Evolutionary conservation across 2,888 invertebrate genomes (phyloP).

Genomic region (Pseudolycoriella hygida): DNA sequence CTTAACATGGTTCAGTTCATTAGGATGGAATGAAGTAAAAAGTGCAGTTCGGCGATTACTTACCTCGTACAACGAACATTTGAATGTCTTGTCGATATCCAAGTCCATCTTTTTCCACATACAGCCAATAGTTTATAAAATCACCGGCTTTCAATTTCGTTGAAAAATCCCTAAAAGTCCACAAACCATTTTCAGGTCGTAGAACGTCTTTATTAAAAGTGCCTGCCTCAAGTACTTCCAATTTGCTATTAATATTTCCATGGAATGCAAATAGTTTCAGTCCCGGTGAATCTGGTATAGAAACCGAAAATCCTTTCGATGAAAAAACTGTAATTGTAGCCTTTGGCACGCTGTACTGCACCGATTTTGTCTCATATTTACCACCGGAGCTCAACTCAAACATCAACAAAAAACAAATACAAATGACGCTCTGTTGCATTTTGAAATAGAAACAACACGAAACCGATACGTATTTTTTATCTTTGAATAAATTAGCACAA

Average conservation of each 20-base stretch:
- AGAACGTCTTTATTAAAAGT: conserved; percentile 39
- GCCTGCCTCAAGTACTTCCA: conserved; percentile 43
- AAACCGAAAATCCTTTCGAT: conserved; percentile 27
- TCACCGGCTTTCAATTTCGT: conserved; percentile 40
- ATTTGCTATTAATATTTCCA: conserved; percentile 45
- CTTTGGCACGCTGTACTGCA: not conserved
- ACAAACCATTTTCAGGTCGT: conserved; percentile 37
- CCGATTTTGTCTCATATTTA: too few relatives aligned
- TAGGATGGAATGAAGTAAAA: too few relatives aligned
- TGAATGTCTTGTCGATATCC: conserved; percentile 43
- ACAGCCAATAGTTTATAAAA: conserved; percentile 48
- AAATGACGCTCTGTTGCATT: too few relatives aligned
- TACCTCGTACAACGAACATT: conserved; percentile 37
- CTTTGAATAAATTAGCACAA: too few relatives aligned
- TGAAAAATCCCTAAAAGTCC: conserved; percentile 40
- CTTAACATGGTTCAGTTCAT: too few relatives aligned
- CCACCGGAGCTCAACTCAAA: too few relatives aligned
- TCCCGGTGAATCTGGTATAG: conserved; percentile 24
- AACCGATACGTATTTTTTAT: too few relatives aligned
- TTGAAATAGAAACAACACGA: too few relatives aligned
- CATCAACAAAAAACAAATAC: too few relatives aligned
- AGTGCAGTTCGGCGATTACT: too few relatives aligned
- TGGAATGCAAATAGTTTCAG: conserved; percentile 47
- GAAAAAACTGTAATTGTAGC: conserved; percentile 21
- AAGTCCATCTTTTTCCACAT: conserved; percentile 42